These are phyloP conservation scores for Neria commutata DNA, from an alignment of 2,888 invertebrate species.

Conservation along the genomic window DNA sequence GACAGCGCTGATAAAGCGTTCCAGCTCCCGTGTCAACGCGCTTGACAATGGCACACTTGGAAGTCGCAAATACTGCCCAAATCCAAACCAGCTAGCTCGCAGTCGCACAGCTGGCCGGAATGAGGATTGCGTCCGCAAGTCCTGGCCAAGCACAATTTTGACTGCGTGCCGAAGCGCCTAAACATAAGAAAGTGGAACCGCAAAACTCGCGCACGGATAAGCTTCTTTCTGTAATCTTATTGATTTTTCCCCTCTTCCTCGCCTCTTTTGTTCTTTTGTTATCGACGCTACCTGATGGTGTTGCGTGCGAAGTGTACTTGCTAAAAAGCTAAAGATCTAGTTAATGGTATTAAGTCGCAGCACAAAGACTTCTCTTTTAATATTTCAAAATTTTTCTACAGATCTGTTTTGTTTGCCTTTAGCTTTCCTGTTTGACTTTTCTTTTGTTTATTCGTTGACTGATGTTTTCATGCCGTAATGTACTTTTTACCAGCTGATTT, in stretches of 20 bases:
- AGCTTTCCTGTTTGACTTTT: no score
- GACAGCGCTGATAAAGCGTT: background rate
- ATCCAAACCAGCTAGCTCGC: conserved; percentile 32
- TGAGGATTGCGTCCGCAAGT: conserved; percentile 31
- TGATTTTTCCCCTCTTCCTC: background rate
- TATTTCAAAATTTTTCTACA: no score
- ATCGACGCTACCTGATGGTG: no score
- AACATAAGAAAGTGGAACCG: conserved; percentile 27
- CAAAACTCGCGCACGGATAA: no score
- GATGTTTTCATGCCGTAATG: background rate
- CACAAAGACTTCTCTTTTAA: background rate
- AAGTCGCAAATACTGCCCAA: conserved; percentile 8
- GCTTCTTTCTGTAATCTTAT: background rate
- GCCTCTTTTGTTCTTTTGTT: no score
- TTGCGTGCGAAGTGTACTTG: no score
- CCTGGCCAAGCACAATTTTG: conserved; percentile 35
- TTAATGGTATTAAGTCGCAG: no score
- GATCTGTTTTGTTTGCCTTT: no score
- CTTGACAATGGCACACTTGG: background rate
- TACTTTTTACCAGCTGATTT: no score
- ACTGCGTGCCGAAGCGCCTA: conserved; percentile 11
- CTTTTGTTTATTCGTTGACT: background rate
- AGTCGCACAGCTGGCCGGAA: conserved; percentile 25
- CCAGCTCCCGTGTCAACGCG: background rate
- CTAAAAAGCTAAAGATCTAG: no score